A percentile compares a stretch with the other conserved stretches of the same genome.
Conservation (phyloP, 2,797 vertebrate species). For the Xyrichtys novacula region DNA sequence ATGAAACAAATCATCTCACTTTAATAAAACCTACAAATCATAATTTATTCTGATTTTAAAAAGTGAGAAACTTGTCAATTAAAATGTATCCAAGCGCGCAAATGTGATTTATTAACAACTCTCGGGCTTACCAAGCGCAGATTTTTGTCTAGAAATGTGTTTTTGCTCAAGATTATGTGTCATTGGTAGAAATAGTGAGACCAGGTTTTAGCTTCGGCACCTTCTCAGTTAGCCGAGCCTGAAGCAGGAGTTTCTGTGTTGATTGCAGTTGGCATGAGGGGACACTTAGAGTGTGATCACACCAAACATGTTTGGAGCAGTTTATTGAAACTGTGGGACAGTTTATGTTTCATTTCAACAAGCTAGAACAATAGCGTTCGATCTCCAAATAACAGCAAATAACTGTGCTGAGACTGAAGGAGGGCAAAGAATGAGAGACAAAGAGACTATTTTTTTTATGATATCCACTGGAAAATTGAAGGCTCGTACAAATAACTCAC, state of each 20-base stretch:
- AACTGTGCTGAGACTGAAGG: constrained; percentile 37
- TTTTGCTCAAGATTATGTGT: constrained; percentile 10
- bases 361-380: constrained; percentile 47
- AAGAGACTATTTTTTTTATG: constrained; percentile 39
- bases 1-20: constrained; percentile 6
- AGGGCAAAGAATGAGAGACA: constrained; percentile 38
- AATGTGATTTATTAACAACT: background rate
- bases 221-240: constrained; percentile 26
- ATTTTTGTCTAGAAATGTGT: background rate
- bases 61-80: background rate
- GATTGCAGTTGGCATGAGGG: constrained; percentile 46
- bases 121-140: background rate
- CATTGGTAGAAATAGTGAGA: constrained; percentile 10
- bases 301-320: constrained; percentile 55
- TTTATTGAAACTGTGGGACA: constrained; percentile 57
- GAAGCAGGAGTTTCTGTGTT: constrained; percentile 44
- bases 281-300: constrained; percentile 64
- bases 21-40: background rate
- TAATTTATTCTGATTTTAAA: constrained; percentile 1
- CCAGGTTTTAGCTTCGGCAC: constrained; percentile 37
- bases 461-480: constrained; percentile 21
- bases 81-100: constrained; percentile 1
- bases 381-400: constrained; percentile 53
- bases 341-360: constrained; percentile 51
- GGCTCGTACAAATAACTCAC: constrained; percentile 7